Base-by-base conservation (phyloP, 2,888 invertebrate species). In the Drosophila putrida region DNA sequence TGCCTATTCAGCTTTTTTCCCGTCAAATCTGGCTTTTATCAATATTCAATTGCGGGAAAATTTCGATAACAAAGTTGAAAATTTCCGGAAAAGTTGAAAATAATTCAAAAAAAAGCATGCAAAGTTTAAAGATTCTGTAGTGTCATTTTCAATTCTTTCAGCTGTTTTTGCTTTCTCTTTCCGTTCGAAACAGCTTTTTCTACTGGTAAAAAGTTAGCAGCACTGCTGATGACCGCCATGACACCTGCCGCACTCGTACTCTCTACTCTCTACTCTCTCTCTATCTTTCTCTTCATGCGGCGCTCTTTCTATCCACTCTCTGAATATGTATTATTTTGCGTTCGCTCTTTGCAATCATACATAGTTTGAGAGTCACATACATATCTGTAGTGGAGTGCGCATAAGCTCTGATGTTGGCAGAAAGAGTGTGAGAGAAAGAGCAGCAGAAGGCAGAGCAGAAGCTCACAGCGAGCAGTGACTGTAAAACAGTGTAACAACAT, bases 401-500 rank as follows among this genome's bases (percentile, higher is more conserved):
- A 54, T 20, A 41, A 31, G 15, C 53, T 31, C 10, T 49, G 27
- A 15, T 20, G 20, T 20, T 20, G 20, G 20, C 13, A 54, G 36
- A 49, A n/a, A 31, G 4, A 15, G 27, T 10, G 41, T 43, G 11
- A 15, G 4, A n/a, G 3, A 39, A 20, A 35, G n/a, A 27, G 35
- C n/a, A n/a, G n/a, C n/a, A n/a, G n/a, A n/a, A n/a, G n/a, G n/a
- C n/a, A 38, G 31, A 11, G 9, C 9, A 41, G 15, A 15, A 5
- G 43, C 44, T 67, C 35, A 68, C 53, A 46, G 39, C 4, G 20
- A n/a, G n/a, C 31, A 66, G 43, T 68, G 44, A 4, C 38, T 62
- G 39, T 65, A 39, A 76, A 76, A 76, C 75, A 33, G 31, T 46
- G 6, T 31, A 33, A 64, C 36, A 69, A 65, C 73, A 69, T 60